These are phyloP conservation scores for Pammene aurita DNA, from an alignment of 2,888 invertebrate species.

Conservation along the genomic window DNA sequence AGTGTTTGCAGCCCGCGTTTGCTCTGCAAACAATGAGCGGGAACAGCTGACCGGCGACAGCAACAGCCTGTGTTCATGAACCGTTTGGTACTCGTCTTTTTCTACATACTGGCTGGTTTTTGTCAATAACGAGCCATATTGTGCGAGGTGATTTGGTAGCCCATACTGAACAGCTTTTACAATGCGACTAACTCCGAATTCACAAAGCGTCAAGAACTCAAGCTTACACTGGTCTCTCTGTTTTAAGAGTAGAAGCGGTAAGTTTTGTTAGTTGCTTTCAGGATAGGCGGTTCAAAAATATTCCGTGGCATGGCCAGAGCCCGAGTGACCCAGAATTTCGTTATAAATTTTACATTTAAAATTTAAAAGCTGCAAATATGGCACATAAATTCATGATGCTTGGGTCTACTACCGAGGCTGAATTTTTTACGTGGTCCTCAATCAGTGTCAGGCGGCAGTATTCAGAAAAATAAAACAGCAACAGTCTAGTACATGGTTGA, in stretches of 20 bases:
- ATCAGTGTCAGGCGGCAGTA: too few relatives aligned
- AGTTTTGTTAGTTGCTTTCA: not conserved
- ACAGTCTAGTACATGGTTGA: too few relatives aligned
- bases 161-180: too few relatives aligned
- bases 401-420: too few relatives aligned
- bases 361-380: not conserved
- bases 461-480: too few relatives aligned
- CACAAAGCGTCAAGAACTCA: not conserved
- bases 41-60: slow-evolving; percentile 25
- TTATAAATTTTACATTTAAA: not conserved
- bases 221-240: not conserved
- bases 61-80: slow-evolving; percentile 7
- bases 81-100: not conserved
- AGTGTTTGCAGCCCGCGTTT: slow-evolving; percentile 26
- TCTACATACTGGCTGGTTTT: too few relatives aligned
- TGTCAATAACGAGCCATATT: too few relatives aligned
- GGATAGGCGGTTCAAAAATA: not conserved
- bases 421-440: too few relatives aligned
- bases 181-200: too few relatives aligned
- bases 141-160: too few relatives aligned
- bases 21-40: slow-evolving; percentile 21
- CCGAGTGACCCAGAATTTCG: not conserved
- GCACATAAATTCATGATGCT: too few relatives aligned
- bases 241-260: not conserved
- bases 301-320: too few relatives aligned